Evolutionary conservation across 2,113 vertebrate genomes (phyloP).

Genomic region (Pseudois nayaur): DNA sequence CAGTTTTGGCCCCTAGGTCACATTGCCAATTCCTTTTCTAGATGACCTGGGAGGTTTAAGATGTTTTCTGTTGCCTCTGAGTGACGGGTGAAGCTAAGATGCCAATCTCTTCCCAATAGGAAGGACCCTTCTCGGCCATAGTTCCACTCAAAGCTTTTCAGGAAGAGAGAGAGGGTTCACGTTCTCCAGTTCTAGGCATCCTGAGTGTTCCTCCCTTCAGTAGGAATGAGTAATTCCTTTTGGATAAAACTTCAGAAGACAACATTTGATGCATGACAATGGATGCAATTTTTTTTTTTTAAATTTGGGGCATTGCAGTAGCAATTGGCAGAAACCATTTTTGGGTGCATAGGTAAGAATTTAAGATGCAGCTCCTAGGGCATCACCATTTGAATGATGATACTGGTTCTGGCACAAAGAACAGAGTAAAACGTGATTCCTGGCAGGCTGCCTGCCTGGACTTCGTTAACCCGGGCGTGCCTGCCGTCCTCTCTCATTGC

Average conservation of each 20-base stretch:
- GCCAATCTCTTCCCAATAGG: background rate
- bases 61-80: background rate
- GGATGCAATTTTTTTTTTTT: background rate
- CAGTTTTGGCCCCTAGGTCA: background rate
- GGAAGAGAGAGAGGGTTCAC: background rate
- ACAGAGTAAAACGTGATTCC: background rate
- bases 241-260: background rate
- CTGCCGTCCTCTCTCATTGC: background rate
- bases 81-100: background rate
- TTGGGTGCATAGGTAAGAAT: fast-evolving
- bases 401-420: background rate
- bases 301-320: background rate
- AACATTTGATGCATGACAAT: background rate
- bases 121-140: fast-evolving
- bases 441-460: background rate
- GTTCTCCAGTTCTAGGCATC: too few relatives aligned
- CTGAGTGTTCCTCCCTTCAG: background rate
- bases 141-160: too few relatives aligned
- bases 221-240: background rate
- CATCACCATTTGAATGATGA: background rate
- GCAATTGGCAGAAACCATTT: background rate
- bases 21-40: background rate
- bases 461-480: background rate
- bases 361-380: background rate
- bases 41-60: background rate